phyloP scores from a whole-genome alignment of 2,113 vertebrate genomes.

The Triplophysa rosa region DNA sequence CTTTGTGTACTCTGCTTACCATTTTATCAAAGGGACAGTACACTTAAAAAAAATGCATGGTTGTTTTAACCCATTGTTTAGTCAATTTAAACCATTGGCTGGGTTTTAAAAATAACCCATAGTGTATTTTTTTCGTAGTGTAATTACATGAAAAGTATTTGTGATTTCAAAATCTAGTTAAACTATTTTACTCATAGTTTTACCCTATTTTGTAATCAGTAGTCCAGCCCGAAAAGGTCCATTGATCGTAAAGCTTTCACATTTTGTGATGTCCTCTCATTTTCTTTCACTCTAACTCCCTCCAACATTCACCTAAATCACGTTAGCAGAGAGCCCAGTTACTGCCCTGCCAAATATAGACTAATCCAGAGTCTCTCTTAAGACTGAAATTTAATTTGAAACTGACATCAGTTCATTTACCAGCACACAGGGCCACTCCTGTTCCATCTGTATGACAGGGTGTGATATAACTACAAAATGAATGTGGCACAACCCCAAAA shows the following conservation, averaged over 20 bases:
- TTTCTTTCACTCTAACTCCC: constrained; percentile 9
- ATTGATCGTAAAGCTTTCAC: neutral
- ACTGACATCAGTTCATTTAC: constrained; percentile 28
- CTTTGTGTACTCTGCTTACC: too few species aligned
- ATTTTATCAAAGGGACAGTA: too few species aligned
- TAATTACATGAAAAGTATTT: neutral
- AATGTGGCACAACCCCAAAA: neutral
- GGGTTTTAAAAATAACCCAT: too few species aligned
- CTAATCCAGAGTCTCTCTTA: constrained; percentile 10
- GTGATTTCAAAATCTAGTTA: neutral
- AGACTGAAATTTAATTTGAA: constrained; percentile 42
- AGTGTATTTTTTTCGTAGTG: too few species aligned
- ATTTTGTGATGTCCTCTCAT: neutral
- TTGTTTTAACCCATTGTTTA: too few species aligned
- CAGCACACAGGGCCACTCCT: neutral
- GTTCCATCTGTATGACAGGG: neutral
- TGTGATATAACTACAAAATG: constrained; percentile 3
- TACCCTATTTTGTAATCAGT: neutral
- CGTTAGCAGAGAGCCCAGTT: constrained; percentile 14
- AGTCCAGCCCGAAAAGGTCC: neutral
- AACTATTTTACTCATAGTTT: neutral
- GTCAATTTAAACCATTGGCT: too few species aligned
- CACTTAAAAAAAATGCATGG: too few species aligned
- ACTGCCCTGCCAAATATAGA: constrained; percentile 36
- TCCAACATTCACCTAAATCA: constrained; percentile 25